Evolutionary conservation across 2,797 vertebrate species (phyloP).

Genomic region (Microctenopoma steveboyesi): DNA sequence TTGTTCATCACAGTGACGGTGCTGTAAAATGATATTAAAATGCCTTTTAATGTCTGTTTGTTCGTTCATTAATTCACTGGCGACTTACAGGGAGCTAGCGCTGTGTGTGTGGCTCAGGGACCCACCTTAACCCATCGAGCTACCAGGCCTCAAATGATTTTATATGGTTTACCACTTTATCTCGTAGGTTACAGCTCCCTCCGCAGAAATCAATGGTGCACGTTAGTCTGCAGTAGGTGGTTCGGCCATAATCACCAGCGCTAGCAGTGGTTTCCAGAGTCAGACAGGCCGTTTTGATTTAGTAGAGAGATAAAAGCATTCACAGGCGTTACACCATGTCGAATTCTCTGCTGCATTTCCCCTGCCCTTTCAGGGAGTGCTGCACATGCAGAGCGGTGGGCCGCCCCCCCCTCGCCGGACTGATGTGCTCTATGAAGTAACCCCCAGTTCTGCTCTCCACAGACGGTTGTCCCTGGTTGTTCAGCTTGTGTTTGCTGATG

Average conservation of each 20-base stretch:
- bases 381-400: conserved; percentile 29
- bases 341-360: conserved; percentile 57
- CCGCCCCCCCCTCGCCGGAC: conserved; percentile 19
- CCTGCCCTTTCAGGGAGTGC: conserved; percentile 49
- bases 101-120: too few species aligned
- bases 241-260: too few species aligned
- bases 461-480: conserved; percentile 21
- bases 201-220: too few species aligned
- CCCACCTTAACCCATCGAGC: too few species aligned
- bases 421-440: conserved; percentile 51
- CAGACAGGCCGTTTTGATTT: conserved; percentile 45
- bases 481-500: conserved; percentile 52
- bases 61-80: too few species aligned
- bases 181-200: too few species aligned
- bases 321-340: conserved; percentile 57
- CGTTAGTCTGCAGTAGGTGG: too few species aligned
- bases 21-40: conserved; percentile 17
- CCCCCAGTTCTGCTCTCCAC: conserved; percentile 38
- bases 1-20: background rate
- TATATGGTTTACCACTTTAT: too few species aligned
- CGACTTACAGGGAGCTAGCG: too few species aligned
- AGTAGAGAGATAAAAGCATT: conserved; percentile 64
- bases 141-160: too few species aligned
- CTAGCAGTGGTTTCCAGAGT: too few species aligned
- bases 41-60: background rate